Evolutionary conservation across 2,113 vertebrate species (phyloP).

Genomic region (Pungitius pungitius): DNA sequence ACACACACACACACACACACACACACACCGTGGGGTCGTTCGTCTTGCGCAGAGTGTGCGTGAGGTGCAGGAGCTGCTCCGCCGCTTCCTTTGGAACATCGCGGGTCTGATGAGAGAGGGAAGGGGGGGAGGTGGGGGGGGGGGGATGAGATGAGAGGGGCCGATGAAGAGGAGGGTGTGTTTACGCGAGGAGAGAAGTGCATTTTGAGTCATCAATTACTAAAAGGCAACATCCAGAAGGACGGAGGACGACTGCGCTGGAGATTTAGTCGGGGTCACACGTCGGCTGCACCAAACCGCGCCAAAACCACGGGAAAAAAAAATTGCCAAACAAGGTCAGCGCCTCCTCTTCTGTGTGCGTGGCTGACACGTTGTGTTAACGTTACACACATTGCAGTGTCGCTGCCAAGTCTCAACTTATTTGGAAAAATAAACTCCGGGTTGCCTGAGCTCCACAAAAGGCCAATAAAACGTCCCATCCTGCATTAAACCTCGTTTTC

Average conservation of each 20-base stretch:
- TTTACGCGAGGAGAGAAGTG: neutral
- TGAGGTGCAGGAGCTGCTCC: conserved; percentile 88
- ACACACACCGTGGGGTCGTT: conserved; percentile 88
- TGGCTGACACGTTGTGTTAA: neutral
- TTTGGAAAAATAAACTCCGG: neutral
- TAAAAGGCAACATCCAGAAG: neutral
- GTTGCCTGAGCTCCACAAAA: conserved; percentile 10
- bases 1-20: neutral
- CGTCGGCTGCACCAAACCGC: neutral
- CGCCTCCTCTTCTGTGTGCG: neutral
- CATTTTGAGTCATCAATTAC: neutral
- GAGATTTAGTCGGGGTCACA: too few species aligned
- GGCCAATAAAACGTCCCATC: neutral
- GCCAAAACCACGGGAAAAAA: too few species aligned
- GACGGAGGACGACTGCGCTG: too few species aligned
- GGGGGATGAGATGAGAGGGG: neutral
- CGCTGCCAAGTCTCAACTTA: neutral
- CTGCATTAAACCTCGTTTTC: neutral
- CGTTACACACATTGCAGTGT: neutral
- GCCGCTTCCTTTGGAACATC: conserved; percentile 84
- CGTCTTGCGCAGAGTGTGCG: conserved; percentile 88
- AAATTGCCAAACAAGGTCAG: conserved; percentile 6
- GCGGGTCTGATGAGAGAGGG: conserved; percentile 78
- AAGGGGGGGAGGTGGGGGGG: neutral
- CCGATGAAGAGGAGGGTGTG: neutral